Evolutionary conservation across 2,113 vertebrate genomes (phyloP), one percentile per base, ranked within the genome.

Genomic region (Mystacornis crossleyi): DNA sequence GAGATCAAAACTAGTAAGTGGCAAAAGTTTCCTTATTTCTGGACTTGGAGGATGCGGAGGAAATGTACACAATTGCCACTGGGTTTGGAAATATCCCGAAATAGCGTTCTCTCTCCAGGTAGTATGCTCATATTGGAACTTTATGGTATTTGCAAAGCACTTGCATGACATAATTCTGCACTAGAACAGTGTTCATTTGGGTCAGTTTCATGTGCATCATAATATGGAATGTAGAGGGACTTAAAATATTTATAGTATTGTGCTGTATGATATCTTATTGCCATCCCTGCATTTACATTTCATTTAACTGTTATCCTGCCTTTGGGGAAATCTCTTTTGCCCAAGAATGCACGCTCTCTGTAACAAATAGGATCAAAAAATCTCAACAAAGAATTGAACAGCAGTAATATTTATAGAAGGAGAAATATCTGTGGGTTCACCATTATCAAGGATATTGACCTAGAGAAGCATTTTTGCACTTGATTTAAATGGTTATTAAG

Each of bases 241-340:
- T 93, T 92, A 28, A 94, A 92, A 84, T 89, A 95, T 84, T 89
- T 67, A 61, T 61, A 36, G 31, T 36, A 21, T 64, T 81, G 36
- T 81, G n/a, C 72, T 92, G 55, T 81, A 36, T 60, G 74, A 42
- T 81, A 79, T 47, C 61, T 71, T 90, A 78, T 74, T 86, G 88
- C 61, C 81, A 53, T 47, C 88, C 72, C 50, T 74, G 43, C 47
- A 92, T 93, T 90, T 97, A 84, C 69, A 78, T 96, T 96, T 92
- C n/a, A 89, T 81, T 86, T 74, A 67, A 53, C 81, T 94, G 60
- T 89, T 94, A 73, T 91, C 71, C 71, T 86, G 79, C 82, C 93
- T 86, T 64, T 50, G 73, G 96, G 93, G 95, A 96, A 95, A 96
- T 94, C 67, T 90, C 60, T 86, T 90, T 60, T 84, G 47, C 64